Evolutionary conservation across 2,113 vertebrate genomes (phyloP).

Genomic region (Suricata suricatta): DNA sequence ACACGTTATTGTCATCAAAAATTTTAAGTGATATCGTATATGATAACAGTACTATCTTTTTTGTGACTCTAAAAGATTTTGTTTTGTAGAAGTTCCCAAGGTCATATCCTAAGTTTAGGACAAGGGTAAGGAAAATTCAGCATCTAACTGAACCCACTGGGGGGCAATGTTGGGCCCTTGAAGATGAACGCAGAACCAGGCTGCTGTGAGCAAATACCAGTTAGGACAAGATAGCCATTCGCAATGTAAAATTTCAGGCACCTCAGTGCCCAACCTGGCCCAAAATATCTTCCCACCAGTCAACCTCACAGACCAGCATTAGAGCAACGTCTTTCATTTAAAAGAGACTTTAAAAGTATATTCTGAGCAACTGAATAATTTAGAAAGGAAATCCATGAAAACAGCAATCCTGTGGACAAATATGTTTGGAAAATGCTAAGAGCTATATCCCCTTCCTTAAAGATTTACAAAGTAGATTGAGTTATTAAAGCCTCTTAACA

Average conservation of each 20-base stretch:
- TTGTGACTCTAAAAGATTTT: background rate
- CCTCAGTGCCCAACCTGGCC: background rate
- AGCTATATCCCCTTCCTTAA: background rate
- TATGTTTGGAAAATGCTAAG: background rate
- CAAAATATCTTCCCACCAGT: background rate
- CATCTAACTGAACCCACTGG: background rate
- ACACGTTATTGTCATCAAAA: background rate
- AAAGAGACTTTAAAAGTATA: background rate
- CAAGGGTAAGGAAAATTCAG: background rate
- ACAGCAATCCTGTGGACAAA: background rate
- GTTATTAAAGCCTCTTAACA: background rate
- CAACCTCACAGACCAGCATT: background rate
- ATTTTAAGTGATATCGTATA: background rate
- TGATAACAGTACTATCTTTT: background rate
- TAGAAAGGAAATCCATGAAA: background rate
- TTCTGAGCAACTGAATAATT: background rate
- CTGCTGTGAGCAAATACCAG: background rate
- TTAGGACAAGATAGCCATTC: background rate
- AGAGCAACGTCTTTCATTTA: background rate
- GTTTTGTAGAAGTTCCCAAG: background rate
- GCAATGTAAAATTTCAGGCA: background rate
- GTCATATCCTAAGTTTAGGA: background rate
- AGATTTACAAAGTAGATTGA: background rate
- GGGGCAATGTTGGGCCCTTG: background rate
- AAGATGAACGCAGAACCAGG: background rate